A percentile compares a stretch with the other conserved stretches of the same genome.
Evolutionary conservation across 2,888 invertebrate species (phyloP).

Genomic region (Plebejus argus): DNA sequence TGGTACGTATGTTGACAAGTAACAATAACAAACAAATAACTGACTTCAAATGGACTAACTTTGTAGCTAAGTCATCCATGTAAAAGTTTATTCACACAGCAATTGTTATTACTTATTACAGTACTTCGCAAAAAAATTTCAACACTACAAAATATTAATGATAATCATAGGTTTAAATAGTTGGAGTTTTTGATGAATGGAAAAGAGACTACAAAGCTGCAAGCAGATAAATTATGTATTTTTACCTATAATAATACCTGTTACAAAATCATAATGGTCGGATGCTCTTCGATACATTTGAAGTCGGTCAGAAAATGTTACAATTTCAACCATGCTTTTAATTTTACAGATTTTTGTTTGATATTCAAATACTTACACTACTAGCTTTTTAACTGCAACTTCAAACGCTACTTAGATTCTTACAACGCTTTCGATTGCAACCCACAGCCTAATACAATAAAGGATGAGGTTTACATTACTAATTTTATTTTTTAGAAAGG

Average conservation of each 20-base stretch:
- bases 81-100: neutral
- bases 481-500: constrained; percentile 19
- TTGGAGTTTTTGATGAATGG: too few species aligned
- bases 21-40: constrained; percentile 37
- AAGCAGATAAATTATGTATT: neutral
- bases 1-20: constrained; percentile 48
- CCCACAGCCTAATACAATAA: constrained; percentile 58
- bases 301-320: constrained; percentile 2
- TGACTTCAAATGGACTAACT: neutral
- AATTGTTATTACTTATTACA: neutral
- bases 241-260: neutral
- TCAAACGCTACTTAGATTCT: constrained; percentile 43
- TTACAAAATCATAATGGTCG: too few species aligned
- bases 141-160: neutral
- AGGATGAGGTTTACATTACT: constrained; percentile 35
- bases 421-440: constrained; percentile 52
- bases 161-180: too few species aligned
- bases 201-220: neutral
- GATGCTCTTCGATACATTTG: neutral
- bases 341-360: neutral
- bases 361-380: constrained; percentile 39
- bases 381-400: constrained; percentile 41
- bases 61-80: neutral
- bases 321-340: neutral
- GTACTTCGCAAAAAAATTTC: neutral